Percentiles rank a stretch among this genome's conserved stretches.
phyloP scores from a whole-genome alignment of 2,113 vertebrate genomes.

The Trematocara zebra region DNA sequence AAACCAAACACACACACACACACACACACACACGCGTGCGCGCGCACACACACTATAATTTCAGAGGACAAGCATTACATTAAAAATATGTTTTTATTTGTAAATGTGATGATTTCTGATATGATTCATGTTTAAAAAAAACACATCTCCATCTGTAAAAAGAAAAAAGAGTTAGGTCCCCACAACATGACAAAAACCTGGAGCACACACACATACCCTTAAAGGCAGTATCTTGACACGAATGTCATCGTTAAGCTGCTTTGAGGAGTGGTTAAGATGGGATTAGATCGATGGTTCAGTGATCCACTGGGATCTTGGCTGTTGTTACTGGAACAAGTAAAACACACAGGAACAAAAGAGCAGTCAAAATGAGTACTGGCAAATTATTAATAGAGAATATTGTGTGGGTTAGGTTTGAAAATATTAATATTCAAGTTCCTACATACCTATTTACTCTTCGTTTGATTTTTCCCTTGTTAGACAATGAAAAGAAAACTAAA shows the following conservation, averaged over 20 bases:
- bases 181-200: background rate
- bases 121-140: background rate
- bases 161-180: background rate
- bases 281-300: background rate
- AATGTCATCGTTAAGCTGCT: conserved; percentile 6
- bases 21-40: no score
- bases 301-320: background rate
- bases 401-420: background rate
- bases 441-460: background rate
- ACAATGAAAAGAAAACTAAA: no score
- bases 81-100: background rate
- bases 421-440: background rate
- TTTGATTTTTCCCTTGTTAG: background rate
- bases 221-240: background rate
- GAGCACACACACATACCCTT: background rate
- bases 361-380: background rate
- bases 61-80: background rate
- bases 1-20: no score
- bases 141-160: background rate
- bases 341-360: background rate
- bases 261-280: background rate
- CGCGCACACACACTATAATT: background rate
- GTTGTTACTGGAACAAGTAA: background rate
- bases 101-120: background rate
- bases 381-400: background rate